phyloP scores from a whole-genome alignment of 2,113 vertebrate species.

The Bufo bufo region DNA sequence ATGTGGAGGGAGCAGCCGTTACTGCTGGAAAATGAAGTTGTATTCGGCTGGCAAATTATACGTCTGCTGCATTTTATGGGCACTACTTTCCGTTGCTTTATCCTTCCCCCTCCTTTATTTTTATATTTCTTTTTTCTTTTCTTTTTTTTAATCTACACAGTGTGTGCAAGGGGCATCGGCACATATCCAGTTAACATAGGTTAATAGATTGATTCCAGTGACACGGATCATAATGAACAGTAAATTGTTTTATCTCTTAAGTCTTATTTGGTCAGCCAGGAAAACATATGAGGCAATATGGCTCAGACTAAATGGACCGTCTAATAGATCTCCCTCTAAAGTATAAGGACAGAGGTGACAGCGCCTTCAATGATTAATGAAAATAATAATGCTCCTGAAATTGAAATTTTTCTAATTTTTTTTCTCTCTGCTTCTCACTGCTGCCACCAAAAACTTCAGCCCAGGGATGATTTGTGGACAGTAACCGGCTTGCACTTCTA shows the following conservation, averaged over 20 bases:
- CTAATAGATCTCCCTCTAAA: slow-evolving; percentile 99
- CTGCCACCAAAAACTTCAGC: slow-evolving; percentile 88
- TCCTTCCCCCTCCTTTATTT: slow-evolving; percentile 50
- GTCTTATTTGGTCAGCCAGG: slow-evolving; percentile 99
- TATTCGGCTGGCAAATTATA: slow-evolving; percentile 93
- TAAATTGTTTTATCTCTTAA: slow-evolving; percentile 99
- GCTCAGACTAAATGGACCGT: slow-evolving; percentile 98
- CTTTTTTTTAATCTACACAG: slow-evolving; percentile 71
- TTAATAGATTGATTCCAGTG: slow-evolving; percentile 99
- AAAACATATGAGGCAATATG: slow-evolving; percentile 99
- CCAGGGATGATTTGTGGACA: slow-evolving; percentile 88
- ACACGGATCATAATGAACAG: slow-evolving; percentile 99
- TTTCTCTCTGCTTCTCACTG: slow-evolving; percentile 77
- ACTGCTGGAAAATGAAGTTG: slow-evolving; percentile 93
- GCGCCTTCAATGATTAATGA: slow-evolving; percentile 98
- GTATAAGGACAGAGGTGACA: slow-evolving; percentile 95
- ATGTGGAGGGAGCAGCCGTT: slow-evolving; percentile 84
- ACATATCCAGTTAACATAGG: slow-evolving; percentile 96
- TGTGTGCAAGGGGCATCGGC: slow-evolving; percentile 80
- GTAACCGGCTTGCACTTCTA: slow-evolving; percentile 71
- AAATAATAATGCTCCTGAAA: slow-evolving; percentile 99
- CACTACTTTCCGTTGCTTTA: slow-evolving; percentile 75
- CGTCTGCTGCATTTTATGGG: slow-evolving; percentile 91
- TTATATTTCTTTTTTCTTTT: slow-evolving; percentile 55
- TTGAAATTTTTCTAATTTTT: slow-evolving; percentile 97